These are phyloP conservation scores for Heteractis magnifica DNA, from an alignment of 92 coral and sea anemone species.

Conservation along the genomic window DNA sequence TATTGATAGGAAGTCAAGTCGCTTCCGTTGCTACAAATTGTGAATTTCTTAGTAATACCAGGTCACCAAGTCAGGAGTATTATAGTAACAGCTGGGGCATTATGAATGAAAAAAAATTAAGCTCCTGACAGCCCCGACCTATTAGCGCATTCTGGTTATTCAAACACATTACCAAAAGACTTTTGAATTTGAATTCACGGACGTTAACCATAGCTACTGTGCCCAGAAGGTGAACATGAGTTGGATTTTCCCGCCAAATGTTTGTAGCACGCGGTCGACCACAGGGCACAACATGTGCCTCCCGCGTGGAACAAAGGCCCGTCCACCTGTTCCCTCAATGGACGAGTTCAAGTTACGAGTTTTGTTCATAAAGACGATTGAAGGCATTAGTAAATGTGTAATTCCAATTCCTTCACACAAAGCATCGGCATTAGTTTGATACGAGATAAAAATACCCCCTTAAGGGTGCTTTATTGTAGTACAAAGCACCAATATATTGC, in stretches of 20 bases:
- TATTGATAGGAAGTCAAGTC: no score
- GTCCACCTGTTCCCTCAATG: conserved; percentile 22
- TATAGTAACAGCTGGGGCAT: no score
- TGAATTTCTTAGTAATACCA: no score
- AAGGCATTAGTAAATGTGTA: background rate
- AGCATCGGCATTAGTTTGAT: background rate
- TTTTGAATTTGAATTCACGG: background rate
- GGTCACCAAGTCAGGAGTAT: no score
- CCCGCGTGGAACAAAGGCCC: conserved; percentile 13
- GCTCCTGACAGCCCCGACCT: no score
- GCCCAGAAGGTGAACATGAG: background rate
- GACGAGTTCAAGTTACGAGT: background rate
- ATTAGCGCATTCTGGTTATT: no score
- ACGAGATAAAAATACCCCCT: background rate
- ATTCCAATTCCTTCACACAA: background rate
- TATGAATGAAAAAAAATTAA: no score
- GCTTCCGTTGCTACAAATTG: no score
- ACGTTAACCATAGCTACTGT: background rate
- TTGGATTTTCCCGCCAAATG: conserved; percentile 28
- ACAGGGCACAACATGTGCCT: conserved; percentile 25
- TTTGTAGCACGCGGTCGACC: conserved; percentile 18
- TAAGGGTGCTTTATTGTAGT: background rate
- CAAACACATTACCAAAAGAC: background rate
- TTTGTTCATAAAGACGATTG: conserved; percentile 1
- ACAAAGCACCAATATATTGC: background rate